Conservation (phyloP, 1,140 invertebrate genomes). For the Himalopsyche phryganea region DNA sequence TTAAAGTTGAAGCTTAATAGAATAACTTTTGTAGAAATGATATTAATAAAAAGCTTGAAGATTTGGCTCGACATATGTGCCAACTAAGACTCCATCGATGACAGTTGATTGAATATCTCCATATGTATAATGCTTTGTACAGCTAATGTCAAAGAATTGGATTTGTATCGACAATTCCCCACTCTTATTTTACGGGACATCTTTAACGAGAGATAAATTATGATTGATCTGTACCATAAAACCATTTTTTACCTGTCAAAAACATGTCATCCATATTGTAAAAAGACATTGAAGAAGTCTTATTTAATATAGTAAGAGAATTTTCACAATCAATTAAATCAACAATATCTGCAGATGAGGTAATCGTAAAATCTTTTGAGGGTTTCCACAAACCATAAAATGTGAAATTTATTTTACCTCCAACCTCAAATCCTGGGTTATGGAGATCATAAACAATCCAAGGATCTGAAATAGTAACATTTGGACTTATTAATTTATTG, state of each 20-base stretch:
- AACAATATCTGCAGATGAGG: not conserved
- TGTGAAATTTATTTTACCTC: slow-evolving; percentile 13
- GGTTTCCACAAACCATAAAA: slow-evolving; percentile 22
- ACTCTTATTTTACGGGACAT: too few species aligned
- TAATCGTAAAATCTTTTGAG: not conserved
- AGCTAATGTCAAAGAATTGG: too few species aligned
- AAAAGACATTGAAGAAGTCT: not conserved
- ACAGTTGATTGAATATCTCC: too few species aligned
- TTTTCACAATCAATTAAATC: not conserved
- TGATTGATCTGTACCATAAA: too few species aligned
- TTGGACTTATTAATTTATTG: not conserved
- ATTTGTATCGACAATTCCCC: too few species aligned
- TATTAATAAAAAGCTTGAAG: too few species aligned
- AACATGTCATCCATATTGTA: slow-evolving; percentile 1
- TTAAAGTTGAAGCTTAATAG: too few species aligned
- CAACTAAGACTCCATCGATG: too few species aligned
- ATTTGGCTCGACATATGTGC: too few species aligned
- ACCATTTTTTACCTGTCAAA: not conserved
- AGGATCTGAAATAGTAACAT: slow-evolving; percentile 20
- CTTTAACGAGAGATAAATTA: too few species aligned
- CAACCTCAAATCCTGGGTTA: slow-evolving; percentile 19
- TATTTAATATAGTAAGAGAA: not conserved
- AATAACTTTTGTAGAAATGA: too few species aligned
- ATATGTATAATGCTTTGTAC: too few species aligned
- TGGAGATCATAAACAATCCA: slow-evolving; percentile 26